Evolutionary conservation across 2,888 invertebrate species (phyloP).

Genomic region (Drosophila pseudotalamancana): DNA sequence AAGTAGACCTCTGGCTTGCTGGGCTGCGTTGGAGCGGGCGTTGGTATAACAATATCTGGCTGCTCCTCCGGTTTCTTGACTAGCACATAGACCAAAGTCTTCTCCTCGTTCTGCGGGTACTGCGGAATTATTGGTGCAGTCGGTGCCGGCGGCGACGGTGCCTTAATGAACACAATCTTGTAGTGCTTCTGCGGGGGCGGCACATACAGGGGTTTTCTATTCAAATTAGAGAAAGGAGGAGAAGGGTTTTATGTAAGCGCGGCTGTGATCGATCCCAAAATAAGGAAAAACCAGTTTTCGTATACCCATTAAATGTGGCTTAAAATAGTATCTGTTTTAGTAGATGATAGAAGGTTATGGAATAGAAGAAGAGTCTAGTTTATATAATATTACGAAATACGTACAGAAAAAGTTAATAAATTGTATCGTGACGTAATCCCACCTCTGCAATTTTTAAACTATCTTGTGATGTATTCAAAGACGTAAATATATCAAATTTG

Average conservation of each 20-base stretch:
- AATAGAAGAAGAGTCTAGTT: too few species aligned
- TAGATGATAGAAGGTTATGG: too few species aligned
- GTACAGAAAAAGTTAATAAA: too few species aligned
- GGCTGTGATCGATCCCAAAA: neutral
- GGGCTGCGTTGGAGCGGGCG: slow-evolving; percentile 89
- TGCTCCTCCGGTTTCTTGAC: slow-evolving; percentile 91
- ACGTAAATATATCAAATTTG: too few species aligned
- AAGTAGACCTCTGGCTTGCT: slow-evolving; percentile 91
- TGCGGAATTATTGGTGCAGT: slow-evolving; percentile 87
- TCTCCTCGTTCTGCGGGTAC: slow-evolving; percentile 90
- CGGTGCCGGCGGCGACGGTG: slow-evolving; percentile 87
- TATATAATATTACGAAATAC: too few species aligned
- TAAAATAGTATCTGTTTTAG: too few species aligned
- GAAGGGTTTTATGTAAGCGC: slow-evolving; percentile 25
- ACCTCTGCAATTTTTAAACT: too few species aligned
- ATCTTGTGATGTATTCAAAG: too few species aligned
- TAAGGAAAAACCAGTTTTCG: too few species aligned
- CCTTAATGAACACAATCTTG: slow-evolving; percentile 92
- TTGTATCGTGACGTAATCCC: too few species aligned
- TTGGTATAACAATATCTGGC: slow-evolving; percentile 88
- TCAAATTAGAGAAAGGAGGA: slow-evolving; percentile 22
- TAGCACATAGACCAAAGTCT: slow-evolving; percentile 90
- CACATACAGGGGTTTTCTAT: slow-evolving; percentile 85
- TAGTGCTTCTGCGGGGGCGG: slow-evolving; percentile 90
- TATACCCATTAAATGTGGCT: too few species aligned